phyloP scores from a whole-genome alignment of 2,113 vertebrate genomes.

The Lepus americanus region DNA sequence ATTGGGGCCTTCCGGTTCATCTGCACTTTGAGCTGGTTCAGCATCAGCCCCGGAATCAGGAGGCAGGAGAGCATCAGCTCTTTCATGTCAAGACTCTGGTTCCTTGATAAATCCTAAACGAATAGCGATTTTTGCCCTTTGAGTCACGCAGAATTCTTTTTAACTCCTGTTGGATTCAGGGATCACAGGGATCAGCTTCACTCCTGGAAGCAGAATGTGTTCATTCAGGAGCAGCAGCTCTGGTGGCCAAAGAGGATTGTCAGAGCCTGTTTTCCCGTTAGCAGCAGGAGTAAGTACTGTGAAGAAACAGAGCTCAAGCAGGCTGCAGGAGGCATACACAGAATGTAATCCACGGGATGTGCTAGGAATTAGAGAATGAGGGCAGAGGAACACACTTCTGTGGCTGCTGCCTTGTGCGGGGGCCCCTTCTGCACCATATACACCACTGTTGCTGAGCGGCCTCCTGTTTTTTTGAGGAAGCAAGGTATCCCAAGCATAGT shows the following conservation, averaged over 20 bases:
- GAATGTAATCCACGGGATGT: slow-evolving; percentile 87
- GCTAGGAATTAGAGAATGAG: slow-evolving; percentile 83
- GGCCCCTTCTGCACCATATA: fast-evolving
- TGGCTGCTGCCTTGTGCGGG: background rate
- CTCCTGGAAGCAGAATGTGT: slow-evolving; percentile 85
- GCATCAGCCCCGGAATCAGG: slow-evolving; percentile 67
- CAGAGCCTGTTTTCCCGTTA: slow-evolving; percentile 88
- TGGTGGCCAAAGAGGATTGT: slow-evolving; percentile 88
- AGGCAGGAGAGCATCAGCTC: slow-evolving; percentile 78
- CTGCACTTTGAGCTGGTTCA: slow-evolving; percentile 80
- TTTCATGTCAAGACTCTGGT: slow-evolving; percentile 76
- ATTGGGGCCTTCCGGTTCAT: slow-evolving; percentile 74
- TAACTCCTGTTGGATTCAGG: slow-evolving; percentile 85
- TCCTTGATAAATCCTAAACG: slow-evolving; percentile 84
- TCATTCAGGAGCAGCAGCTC: slow-evolving; percentile 87
- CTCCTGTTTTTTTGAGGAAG: background rate
- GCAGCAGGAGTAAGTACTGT: slow-evolving; percentile 88
- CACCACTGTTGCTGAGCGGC: background rate
- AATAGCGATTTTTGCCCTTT: slow-evolving; percentile 86
- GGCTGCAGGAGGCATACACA: slow-evolving; percentile 86
- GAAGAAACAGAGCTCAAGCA: slow-evolving; percentile 86
- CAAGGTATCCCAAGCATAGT: background rate
- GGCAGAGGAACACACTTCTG: slow-evolving; percentile 78
- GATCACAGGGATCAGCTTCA: slow-evolving; percentile 87
- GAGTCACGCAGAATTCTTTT: slow-evolving; percentile 84